Evolutionary conservation across 1,140 invertebrate genomes (phyloP), one percentile per base, ranked within the genome.

Genomic region (Bradynema listronoti): DNA sequence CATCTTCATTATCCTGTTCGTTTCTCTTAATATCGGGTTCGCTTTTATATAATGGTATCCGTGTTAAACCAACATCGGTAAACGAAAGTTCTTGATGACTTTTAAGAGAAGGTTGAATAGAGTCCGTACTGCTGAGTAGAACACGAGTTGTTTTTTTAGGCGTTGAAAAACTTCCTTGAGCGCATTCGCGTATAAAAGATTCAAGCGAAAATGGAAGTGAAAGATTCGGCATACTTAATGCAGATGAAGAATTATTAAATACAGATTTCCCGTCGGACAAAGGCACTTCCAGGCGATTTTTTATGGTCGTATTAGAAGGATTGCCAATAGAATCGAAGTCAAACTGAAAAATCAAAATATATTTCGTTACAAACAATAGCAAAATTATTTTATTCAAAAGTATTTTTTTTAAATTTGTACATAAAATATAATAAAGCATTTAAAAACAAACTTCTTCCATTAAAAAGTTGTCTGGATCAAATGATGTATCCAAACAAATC

Each of bases 271-370:
- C n/a, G 19, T 46, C 52, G 51, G n/a, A 9, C 7, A 45, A 43
- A 55, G 52, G 50, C 52, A 55, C 52, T 19, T 43, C n/a, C 50
- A 55, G 52, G 33, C 52, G 33, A 25, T 55, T n/a, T n/a, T n/a
- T n/a, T 55, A 25, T 36, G 52, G 11, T 34, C 11, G 9, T 3
- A 45, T 9, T 45, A 16, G 47, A 50, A 32, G 3, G n/a, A 3
- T 50, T 32, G 2, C 47, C 47, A 30, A 50, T 50, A 2, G 47
- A 29, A n/a, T 50, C 47, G n/a, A 50, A 50, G 34, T 50, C 47
- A 9, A 50, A 30, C 47, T 39, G 19, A 39, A 39, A 11, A 39
- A 39, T 11, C 11, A 39, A 19, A 39, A 29, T 50, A 50, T 50
- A 30, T 50, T 22, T 47, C 19, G 29, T 47, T 22, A 47, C 7